Evolutionary conservation across 2,113 vertebrate species (phyloP).

Genomic region (Crocuta crocuta): DNA sequence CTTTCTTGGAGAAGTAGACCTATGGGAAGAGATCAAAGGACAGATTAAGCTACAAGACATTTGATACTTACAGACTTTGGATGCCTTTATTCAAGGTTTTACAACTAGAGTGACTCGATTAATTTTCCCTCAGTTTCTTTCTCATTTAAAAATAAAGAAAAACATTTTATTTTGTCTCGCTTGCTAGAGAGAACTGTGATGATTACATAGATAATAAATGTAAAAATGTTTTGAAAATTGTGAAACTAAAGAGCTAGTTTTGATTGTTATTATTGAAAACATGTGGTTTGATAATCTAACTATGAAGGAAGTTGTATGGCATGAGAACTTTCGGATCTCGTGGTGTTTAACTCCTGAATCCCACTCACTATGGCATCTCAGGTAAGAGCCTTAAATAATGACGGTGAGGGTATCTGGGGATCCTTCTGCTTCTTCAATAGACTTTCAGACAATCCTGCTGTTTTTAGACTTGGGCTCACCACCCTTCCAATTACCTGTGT

Average conservation of each 20-base stretch:
- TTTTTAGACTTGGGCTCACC: background rate
- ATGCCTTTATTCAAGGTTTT: background rate
- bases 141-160: background rate
- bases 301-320: background rate
- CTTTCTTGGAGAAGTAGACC: background rate
- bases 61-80: background rate
- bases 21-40: background rate
- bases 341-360: background rate
- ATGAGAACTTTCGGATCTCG: background rate
- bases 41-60: background rate
- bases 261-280: background rate
- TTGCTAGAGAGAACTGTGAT: background rate
- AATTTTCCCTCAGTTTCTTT: background rate
- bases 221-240: conserved; percentile 5
- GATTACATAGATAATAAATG: background rate
- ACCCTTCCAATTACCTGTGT: background rate
- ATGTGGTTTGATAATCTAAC: background rate
- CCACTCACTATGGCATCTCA: background rate
- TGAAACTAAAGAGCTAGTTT: background rate
- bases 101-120: background rate
- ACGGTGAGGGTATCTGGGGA: background rate
- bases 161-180: conserved; percentile 18
- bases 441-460: background rate
- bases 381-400: background rate
- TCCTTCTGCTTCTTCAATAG: background rate